A percentile compares a stretch with the other conserved stretches of the same genome.
Conservation (phyloP, 2,797 vertebrate species). For the Lepilemur ruficaudatus region DNA sequence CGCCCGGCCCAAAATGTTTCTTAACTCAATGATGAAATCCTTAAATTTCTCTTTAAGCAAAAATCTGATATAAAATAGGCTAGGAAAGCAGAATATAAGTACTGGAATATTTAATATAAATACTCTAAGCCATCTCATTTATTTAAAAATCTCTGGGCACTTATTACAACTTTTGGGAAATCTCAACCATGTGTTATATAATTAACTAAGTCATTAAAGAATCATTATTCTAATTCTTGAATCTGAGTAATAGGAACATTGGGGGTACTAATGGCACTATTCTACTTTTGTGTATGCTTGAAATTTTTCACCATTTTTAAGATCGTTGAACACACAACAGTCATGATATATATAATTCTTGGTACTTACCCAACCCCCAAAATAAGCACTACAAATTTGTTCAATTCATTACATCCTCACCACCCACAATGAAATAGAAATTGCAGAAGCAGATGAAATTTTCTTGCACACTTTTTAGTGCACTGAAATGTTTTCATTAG, state of each 20-base stretch:
- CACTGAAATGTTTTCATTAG: conserved; percentile 9
- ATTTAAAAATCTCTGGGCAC: background rate
- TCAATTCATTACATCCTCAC: background rate
- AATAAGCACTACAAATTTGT: background rate
- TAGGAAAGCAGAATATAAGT: background rate
- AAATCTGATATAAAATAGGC: background rate
- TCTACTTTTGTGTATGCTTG: background rate
- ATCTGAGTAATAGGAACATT: background rate
- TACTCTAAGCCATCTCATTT: background rate
- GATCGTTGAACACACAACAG: background rate
- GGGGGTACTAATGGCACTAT: background rate
- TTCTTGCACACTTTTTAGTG: conserved; percentile 30
- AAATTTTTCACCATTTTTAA: background rate
- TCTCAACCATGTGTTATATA: background rate
- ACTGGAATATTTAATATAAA: background rate
- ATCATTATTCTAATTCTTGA: background rate
- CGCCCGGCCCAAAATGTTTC: background rate
- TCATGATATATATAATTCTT: background rate
- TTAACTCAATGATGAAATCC: background rate
- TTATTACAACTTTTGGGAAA: background rate
- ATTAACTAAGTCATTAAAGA: fast-evolving
- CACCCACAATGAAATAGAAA: background rate
- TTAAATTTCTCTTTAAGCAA: background rate
- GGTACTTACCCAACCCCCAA: background rate
- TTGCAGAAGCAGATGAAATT: background rate